These are phyloP conservation scores for Montifringilla adamsi DNA, from an alignment of 2,113 vertebrate genomes.

Conservation along the genomic window DNA sequence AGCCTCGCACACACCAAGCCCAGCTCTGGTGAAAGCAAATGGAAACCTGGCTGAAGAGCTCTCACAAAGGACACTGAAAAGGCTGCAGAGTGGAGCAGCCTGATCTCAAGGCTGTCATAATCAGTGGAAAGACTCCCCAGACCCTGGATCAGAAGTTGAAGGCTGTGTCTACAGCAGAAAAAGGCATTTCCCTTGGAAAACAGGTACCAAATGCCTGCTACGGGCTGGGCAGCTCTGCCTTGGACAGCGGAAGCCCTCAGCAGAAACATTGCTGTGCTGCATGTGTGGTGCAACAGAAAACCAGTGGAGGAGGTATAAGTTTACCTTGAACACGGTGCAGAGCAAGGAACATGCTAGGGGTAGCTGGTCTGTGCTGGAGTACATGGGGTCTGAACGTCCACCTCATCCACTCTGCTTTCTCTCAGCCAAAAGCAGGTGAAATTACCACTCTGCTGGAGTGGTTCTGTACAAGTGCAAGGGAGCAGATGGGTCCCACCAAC, in stretches of 20 bases:
- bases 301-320: background rate
- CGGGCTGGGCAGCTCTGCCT: background rate
- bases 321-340: background rate
- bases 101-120: background rate
- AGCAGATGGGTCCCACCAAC: background rate
- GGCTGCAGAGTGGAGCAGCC: background rate
- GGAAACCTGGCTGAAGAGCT: background rate
- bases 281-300: background rate
- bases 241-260: background rate
- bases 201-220: background rate
- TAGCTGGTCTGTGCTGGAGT: background rate
- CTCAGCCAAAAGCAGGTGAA: background rate
- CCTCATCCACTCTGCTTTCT: background rate
- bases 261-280: background rate
- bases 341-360: background rate
- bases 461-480: background rate
- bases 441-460: background rate
- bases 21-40: background rate
- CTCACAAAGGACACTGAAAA: slow-evolving; percentile 33
- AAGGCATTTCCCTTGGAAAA: background rate
- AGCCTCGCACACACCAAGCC: background rate
- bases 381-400: background rate
- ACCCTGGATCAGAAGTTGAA: background rate
- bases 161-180: background rate
- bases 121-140: fast-evolving